Conservation (phyloP, 2,888 invertebrate species). For the Cantharis lateralis region DNA sequence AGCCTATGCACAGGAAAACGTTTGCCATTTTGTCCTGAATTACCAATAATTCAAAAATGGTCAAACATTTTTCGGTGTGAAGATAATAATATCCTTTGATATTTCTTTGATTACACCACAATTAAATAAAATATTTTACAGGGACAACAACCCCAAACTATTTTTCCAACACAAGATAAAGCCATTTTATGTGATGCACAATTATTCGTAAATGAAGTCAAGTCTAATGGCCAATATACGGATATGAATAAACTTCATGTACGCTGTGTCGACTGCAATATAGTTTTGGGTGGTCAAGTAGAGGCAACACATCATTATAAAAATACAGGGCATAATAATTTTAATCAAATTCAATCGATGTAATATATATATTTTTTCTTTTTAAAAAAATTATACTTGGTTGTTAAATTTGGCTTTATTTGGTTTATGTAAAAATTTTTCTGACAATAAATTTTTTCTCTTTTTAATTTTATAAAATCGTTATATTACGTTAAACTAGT, state of each 20-base stretch:
- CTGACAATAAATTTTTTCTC: background rate
- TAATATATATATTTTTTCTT: background rate
- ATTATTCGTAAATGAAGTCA: constrained; percentile 85
- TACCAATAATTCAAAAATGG: too few species aligned
- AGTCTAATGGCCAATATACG: constrained; percentile 87
- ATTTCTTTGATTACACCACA: background rate
- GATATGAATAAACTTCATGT: constrained; percentile 86
- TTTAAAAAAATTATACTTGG: background rate
- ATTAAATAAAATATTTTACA: constrained; percentile 45
- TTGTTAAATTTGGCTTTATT: background rate
- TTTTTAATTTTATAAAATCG: background rate
- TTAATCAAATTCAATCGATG: constrained; percentile 74
- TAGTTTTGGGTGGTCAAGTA: constrained; percentile 74
- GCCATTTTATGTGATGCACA: constrained; percentile 78
- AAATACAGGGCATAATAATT: constrained; percentile 79
- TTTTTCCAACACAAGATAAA: constrained; percentile 78
- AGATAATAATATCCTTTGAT: too few species aligned
- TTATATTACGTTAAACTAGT: background rate
- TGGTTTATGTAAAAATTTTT: background rate
- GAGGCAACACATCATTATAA: constrained; percentile 87
- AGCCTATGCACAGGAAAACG: too few species aligned
- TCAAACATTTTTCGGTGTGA: too few species aligned
- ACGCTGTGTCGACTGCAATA: constrained; percentile 81
- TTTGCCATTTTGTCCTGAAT: too few species aligned
- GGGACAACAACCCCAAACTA: constrained; percentile 76